Percentiles rank a stretch among this genome's conserved stretches.
Evolutionary conservation across 2,113 vertebrate genomes (phyloP).

Genomic region (Pachycephala philippinensis): DNA sequence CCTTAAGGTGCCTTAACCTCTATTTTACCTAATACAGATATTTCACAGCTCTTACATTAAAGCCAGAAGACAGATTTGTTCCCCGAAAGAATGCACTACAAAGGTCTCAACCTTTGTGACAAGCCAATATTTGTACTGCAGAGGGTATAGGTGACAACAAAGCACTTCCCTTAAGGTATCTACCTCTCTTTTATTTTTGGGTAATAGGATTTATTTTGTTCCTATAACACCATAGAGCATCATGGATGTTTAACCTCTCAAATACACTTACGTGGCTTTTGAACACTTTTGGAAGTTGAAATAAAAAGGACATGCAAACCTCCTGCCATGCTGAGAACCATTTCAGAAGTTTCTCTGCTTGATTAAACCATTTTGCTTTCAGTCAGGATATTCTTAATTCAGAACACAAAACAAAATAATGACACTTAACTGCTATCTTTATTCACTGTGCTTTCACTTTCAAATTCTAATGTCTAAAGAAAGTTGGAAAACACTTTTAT

Average conservation of each 20-base stretch:
- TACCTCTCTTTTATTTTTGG: background rate
- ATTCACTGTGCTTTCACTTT: background rate
- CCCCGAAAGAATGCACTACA: background rate
- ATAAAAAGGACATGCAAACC: background rate
- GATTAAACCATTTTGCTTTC: background rate
- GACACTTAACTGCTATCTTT: background rate
- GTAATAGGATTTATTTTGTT: slow-evolving; percentile 18
- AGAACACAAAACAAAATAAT: background rate
- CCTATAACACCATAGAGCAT: background rate
- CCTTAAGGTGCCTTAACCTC: slow-evolving; percentile 65
- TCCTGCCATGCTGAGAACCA: background rate
- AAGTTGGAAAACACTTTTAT: background rate
- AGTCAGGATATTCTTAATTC: background rate
- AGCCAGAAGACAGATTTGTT: slow-evolving; percentile 24
- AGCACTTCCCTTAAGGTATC: background rate
- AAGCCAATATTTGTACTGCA: background rate
- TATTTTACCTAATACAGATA: slow-evolving; percentile 57
- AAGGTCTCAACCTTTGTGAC: slow-evolving; percentile 22
- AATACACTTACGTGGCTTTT: rapidly evolving
- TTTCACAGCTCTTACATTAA: slow-evolving; percentile 24
- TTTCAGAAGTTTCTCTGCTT: background rate
- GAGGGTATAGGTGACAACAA: background rate
- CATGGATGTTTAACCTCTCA: background rate
- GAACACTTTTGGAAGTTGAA: background rate
- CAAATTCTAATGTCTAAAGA: background rate